Percentiles rank a stretch among this genome's conserved stretches.
Conservation (phyloP, 2,888 invertebrate genomes). For the Catocala sponsa region DNA sequence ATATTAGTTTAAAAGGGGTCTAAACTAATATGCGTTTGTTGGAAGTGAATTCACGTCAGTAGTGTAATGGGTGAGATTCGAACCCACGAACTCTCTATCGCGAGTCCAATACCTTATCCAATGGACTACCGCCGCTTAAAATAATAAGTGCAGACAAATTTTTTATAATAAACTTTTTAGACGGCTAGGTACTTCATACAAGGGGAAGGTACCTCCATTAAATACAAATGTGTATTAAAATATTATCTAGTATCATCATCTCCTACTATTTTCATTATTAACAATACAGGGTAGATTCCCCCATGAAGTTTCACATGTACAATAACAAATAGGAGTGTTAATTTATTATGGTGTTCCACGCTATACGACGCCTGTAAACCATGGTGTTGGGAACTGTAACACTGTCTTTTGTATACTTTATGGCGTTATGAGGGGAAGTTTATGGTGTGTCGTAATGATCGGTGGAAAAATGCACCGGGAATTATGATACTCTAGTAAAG, state of each 20-base stretch:
- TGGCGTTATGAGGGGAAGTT: constrained; percentile 25
- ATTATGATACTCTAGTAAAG: background rate
- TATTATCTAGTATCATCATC: constrained; percentile 18
- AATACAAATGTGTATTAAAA: constrained; percentile 7
- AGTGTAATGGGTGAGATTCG: no score
- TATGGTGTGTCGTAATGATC: constrained; percentile 21
- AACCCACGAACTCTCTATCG: no score
- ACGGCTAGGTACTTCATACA: background rate
- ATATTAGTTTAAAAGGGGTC: no score
- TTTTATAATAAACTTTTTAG: no score
- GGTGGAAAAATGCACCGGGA: constrained; percentile 10
- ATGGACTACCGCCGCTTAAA: no score
- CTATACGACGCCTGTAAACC: constrained; percentile 34
- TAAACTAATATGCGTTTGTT: no score
- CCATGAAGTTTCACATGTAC: constrained; percentile 28
- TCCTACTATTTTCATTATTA: constrained; percentile 14
- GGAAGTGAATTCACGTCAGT: no score
- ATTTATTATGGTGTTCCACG: constrained; percentile 40
- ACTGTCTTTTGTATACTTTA: constrained; percentile 30
- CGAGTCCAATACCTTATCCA: no score
- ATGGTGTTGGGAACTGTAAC: constrained; percentile 21
- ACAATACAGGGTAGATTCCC: constrained; percentile 8
- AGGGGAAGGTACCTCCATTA: no score
- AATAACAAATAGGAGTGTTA: constrained; percentile 50
- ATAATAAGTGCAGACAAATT: no score